Conservation (phyloP, 2,888 invertebrate genomes). For the Nasonovia ribisnigri region DNA sequence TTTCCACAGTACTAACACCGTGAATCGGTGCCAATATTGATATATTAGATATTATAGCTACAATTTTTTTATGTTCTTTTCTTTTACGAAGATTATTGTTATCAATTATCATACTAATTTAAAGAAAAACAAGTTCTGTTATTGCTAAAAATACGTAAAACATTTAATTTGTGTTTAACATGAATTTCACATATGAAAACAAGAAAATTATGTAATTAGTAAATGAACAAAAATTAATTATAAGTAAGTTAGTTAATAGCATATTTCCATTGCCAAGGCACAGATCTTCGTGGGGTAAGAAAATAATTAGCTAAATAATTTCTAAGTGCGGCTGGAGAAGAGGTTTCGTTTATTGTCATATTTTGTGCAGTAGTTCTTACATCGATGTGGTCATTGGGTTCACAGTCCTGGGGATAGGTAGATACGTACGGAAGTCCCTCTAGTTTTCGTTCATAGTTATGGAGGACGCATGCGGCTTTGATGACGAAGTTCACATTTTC, state of each 20-base stretch:
- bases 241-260: conserved; percentile 20
- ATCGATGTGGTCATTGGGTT: neutral
- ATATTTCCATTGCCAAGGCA: conserved; percentile 21
- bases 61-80: neutral
- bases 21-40: conserved; percentile 13
- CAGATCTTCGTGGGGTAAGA: conserved; percentile 16
- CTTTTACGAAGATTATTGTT: neutral
- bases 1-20: neutral
- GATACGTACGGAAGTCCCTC: neutral
- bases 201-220: conserved; percentile 9
- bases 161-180: conserved; percentile 15
- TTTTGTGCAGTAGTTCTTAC: too few relatives aligned
- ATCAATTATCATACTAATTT: neutral
- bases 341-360: conserved; percentile 19
- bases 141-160: conserved; percentile 9
- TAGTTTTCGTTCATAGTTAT: neutral
- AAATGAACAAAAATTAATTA: conserved; percentile 15
- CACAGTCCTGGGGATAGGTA: neutral
- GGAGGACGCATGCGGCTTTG: neutral
- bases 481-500: neutral
- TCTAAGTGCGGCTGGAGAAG: conserved; percentile 19
- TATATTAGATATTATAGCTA: neutral
- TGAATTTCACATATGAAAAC: conserved; percentile 18
- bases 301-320: conserved; percentile 33
- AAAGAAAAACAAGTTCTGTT: conserved; percentile 11